A percentile compares a stretch with the other conserved stretches of the same genome.
Evolutionary conservation across 2,888 invertebrate species (phyloP).

Genomic region (Drosophila rubida): DNA sequence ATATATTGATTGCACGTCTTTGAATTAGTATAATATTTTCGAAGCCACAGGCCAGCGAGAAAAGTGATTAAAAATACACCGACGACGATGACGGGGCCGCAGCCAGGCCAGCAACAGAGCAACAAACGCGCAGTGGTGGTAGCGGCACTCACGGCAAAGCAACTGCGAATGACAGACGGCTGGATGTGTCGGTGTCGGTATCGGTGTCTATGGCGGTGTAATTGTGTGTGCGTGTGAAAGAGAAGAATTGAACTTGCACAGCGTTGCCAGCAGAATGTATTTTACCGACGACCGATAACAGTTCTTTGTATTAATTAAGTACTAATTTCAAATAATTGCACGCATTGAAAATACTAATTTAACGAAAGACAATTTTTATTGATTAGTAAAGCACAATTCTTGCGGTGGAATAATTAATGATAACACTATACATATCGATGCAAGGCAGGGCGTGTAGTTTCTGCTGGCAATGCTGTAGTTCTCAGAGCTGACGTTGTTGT

Average conservation of each 20-base stretch:
- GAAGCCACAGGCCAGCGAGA: conserved; percentile 51
- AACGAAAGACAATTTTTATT: neutral
- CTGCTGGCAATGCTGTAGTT: conserved; percentile 66
- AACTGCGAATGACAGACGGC: conserved; percentile 54
- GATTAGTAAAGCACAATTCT: neutral
- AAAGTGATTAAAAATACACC: conserved; percentile 78
- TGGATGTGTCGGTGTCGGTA: conserved; percentile 11
- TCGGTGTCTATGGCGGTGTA: neutral
- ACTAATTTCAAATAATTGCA: neutral
- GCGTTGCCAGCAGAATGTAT: conserved; percentile 59
- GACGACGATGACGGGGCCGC: conserved; percentile 70
- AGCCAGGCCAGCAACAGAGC: conserved; percentile 70
- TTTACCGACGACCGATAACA: conserved; percentile 33
- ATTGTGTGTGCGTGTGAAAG: conserved; percentile 38
- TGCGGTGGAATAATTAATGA: neutral
- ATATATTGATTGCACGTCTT: conserved; percentile 52
- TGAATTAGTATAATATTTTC: conserved; percentile 53
- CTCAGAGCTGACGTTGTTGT: conserved; percentile 60
- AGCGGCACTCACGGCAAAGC: conserved; percentile 59
- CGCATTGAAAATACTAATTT: neutral
- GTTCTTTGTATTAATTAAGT: neutral
- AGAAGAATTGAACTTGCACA: conserved; percentile 35
- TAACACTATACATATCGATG: neutral
- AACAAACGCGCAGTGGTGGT: conserved; percentile 50
- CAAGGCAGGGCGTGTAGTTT: conserved; percentile 50